phyloP scores from a whole-genome alignment of 1,140 invertebrate genomes.

The Paraescarpia echinospica region DNA sequence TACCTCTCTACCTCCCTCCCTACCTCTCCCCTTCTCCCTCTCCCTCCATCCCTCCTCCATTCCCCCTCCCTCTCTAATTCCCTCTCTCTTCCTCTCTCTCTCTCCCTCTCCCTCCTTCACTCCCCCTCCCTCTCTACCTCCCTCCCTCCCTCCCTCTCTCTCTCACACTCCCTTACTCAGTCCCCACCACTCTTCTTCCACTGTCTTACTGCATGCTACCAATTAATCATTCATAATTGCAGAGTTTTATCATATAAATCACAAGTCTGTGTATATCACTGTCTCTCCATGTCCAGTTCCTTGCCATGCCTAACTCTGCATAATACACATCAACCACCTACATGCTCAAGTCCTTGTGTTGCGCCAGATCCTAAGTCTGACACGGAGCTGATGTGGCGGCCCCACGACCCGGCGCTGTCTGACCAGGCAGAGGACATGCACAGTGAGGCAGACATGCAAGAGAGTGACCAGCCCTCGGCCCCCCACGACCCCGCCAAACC shows the following conservation, averaged over 20 bases:
- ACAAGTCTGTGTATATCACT: not conserved
- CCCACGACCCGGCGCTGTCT: not conserved
- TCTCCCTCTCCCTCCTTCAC: too few species aligned
- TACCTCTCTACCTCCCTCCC: too few species aligned
- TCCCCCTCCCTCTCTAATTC: too few species aligned
- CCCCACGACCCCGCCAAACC: not conserved
- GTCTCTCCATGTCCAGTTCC: not conserved
- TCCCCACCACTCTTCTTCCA: too few species aligned
- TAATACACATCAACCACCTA: not conserved
- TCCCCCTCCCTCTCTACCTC: too few species aligned
- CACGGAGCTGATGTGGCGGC: not conserved
- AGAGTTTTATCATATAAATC: not conserved
- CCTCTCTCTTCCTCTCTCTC: too few species aligned
- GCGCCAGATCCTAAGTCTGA: not conserved
- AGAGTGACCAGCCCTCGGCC: not conserved
- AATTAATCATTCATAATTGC: not conserved
- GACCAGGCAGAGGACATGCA: constrained; percentile 1
- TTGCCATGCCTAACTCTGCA: too few species aligned
- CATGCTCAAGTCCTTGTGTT: not conserved
- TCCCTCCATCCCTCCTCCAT: too few species aligned
- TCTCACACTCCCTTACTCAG: too few species aligned
- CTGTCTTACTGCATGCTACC: too few species aligned
- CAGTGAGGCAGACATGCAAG: constrained; percentile 10
- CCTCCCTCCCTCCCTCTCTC: too few species aligned
- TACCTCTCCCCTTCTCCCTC: too few species aligned